These are phyloP conservation scores for Zophobas atratus DNA, from an alignment of 1,140 invertebrate genomes.

Conservation along the genomic window DNA sequence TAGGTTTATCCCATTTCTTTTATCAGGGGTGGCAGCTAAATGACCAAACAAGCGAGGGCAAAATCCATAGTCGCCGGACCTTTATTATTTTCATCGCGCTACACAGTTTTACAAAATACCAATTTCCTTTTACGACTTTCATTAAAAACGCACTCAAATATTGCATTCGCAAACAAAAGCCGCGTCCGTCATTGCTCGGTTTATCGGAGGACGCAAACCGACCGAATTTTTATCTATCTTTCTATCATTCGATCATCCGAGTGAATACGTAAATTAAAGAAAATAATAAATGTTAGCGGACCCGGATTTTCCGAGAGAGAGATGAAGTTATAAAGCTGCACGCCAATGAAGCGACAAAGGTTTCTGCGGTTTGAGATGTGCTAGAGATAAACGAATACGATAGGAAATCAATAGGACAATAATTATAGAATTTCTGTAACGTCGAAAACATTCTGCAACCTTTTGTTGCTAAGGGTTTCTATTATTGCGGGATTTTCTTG, in stretches of 20 bases:
- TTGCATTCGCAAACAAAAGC: constrained; percentile 13
- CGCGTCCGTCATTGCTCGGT: neutral
- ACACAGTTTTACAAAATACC: constrained; percentile 45
- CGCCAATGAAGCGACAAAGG: constrained; percentile 47
- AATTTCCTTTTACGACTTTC: constrained; percentile 49
- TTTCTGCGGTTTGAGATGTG: constrained; percentile 51
- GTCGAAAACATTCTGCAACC: constrained; percentile 49
- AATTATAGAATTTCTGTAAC: constrained; percentile 55
- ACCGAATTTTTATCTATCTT: no score
- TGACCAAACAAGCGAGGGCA: constrained; percentile 53
- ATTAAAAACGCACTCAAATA: constrained; percentile 42
- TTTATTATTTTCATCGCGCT: constrained; percentile 48
- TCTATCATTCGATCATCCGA: neutral
- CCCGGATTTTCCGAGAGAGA: constrained; percentile 17
- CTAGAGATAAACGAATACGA: constrained; percentile 53
- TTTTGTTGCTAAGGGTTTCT: constrained; percentile 50
- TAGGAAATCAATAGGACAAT: constrained; percentile 57
- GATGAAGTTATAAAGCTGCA: constrained; percentile 39
- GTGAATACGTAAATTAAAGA: constrained; percentile 21
- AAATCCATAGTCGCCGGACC: constrained; percentile 51
- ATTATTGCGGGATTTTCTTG: constrained; percentile 41
- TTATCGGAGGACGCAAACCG: no score
- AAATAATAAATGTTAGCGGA: constrained; percentile 9
- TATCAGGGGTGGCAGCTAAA: constrained; percentile 56
- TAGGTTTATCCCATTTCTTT: constrained; percentile 62